Evolutionary conservation across 2,797 vertebrate species (phyloP).

Genomic region (Petrocephalus schoutedeni): DNA sequence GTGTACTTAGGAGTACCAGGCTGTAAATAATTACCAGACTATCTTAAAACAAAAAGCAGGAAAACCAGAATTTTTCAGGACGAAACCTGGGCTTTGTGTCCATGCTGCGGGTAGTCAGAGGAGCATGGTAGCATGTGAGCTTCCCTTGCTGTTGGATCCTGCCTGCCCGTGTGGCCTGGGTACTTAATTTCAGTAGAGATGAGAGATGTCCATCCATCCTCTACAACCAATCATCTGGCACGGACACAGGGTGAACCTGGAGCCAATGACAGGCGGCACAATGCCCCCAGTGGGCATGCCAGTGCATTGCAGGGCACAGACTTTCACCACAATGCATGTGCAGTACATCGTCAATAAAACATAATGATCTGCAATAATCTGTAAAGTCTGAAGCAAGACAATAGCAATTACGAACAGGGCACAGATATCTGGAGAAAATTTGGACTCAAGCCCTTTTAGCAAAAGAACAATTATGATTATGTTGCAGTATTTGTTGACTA

Average conservation of each 20-base stretch:
- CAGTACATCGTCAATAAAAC: not conserved
- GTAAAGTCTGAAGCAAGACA: not conserved
- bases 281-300: not conserved
- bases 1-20: not conserved
- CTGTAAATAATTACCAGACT: not conserved
- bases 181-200: not conserved
- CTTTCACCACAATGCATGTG: not conserved
- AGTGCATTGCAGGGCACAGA: not conserved
- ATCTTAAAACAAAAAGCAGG: not conserved
- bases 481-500: not conserved
- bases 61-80: not conserved
- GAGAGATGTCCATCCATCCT: not conserved
- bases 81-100: not conserved
- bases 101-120: not conserved
- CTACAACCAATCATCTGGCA: not conserved
- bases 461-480: not conserved
- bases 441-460: constrained; percentile 9
- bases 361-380: not conserved
- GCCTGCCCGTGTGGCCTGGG: not conserved
- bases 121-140: not conserved
- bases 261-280: not conserved
- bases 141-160: not conserved
- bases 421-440: not conserved
- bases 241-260: not conserved
- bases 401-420: not conserved